Percentiles rank a stretch among this genome's conserved stretches.
Evolutionary conservation across 2,888 invertebrate species (phyloP).

Genomic region (Pheosia gnoma): DNA sequence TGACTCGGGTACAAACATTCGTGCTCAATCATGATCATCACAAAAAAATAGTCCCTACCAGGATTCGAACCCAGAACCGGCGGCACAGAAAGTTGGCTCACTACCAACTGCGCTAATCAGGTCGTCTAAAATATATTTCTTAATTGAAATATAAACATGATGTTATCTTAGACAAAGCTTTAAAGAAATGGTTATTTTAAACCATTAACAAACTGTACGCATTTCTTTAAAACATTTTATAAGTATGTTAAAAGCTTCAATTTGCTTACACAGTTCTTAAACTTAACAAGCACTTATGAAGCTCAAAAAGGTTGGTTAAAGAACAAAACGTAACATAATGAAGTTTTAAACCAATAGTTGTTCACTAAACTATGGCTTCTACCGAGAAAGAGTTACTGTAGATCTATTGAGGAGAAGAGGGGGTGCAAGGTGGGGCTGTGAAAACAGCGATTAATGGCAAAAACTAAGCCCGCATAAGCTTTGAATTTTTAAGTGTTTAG

Average conservation of each 20-base stretch:
- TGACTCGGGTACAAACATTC: too few relatives aligned
- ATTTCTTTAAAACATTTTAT: background rate
- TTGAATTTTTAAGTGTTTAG: too few relatives aligned
- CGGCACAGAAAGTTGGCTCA: too few relatives aligned
- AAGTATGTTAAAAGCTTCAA: background rate
- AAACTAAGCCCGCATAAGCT: background rate
- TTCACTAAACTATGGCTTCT: constrained; percentile 39
- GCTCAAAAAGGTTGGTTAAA: background rate
- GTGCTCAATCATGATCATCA: too few relatives aligned
- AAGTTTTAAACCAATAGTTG: constrained; percentile 10
- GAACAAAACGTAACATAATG: constrained; percentile 9
- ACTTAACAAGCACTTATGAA: constrained; percentile 5
- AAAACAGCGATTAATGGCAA: constrained; percentile 9
- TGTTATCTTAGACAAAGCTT: too few relatives aligned
- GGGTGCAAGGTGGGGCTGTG: constrained; percentile 14
- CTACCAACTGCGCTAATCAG: too few relatives aligned
- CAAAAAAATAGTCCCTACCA: too few relatives aligned
- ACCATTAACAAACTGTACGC: background rate
- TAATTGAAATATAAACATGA: too few relatives aligned
- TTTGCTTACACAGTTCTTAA: background rate
- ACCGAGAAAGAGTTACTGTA: constrained; percentile 37
- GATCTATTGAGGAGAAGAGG: constrained; percentile 31
- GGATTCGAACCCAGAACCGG: too few relatives aligned
- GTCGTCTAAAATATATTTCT: too few relatives aligned
- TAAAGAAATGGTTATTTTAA: too few relatives aligned